These are phyloP conservation scores for Corythornis madagascariensis DNA, from an alignment of 2,113 vertebrate species.

Conservation along the genomic window DNA sequence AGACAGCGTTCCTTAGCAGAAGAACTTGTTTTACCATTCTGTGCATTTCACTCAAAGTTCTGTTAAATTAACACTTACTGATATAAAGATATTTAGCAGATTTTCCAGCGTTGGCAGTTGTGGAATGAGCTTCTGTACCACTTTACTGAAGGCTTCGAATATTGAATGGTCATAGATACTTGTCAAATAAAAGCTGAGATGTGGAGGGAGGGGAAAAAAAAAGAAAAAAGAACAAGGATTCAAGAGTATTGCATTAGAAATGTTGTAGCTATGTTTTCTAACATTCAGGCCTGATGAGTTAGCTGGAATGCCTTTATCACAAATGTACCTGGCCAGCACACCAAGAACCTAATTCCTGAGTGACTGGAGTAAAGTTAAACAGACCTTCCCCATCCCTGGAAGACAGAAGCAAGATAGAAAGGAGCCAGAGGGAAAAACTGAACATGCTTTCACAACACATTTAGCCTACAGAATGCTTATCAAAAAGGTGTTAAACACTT, in stretches of 20 bases:
- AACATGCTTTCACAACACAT: not conserved
- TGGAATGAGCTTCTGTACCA: conserved; percentile 99
- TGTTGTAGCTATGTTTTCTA: not conserved
- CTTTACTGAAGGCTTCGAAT: conserved; percentile 99
- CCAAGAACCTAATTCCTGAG: not conserved
- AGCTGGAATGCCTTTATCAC: not conserved
- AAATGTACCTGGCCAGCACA: not conserved
- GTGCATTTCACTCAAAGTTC: not conserved
- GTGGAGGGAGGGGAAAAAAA: not conserved
- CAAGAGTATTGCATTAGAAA: not conserved
- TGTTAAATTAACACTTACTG: conserved; percentile 80
- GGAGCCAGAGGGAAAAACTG: not conserved
- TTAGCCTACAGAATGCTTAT: not conserved
- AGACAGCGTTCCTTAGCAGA: not conserved
- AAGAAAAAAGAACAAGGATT: not conserved
- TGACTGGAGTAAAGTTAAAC: not conserved
- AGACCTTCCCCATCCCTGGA: not conserved
- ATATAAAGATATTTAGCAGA: conserved; percentile 99
- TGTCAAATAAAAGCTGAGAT: conserved; percentile 95
- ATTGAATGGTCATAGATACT: conserved; percentile 99
- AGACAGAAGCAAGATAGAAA: not conserved
- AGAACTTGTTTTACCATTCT: not conserved
- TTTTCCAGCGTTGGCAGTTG: conserved; percentile 98
- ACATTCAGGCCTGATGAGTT: not conserved
- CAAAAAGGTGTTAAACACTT: not conserved